Evolutionary conservation across 2,888 invertebrate species (phyloP).

Genomic region (Myopa tessellatipennis): DNA sequence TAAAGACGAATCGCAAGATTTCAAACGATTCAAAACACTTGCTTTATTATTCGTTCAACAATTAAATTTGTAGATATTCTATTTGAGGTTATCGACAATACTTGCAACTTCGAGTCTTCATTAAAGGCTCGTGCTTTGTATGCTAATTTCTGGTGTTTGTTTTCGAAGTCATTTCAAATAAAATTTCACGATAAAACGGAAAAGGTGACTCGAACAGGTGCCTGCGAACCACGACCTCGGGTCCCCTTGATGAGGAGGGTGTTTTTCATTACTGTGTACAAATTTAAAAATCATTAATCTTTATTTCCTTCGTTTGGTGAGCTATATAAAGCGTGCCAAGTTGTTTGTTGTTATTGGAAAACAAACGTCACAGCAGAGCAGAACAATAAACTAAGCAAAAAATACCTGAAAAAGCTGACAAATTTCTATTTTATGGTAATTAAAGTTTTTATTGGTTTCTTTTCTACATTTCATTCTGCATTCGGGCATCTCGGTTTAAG

Average conservation of each 20-base stretch:
- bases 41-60: neutral
- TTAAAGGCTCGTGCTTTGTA: neutral
- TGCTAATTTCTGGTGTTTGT: slow-evolving; percentile 1
- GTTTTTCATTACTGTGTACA: slow-evolving; percentile 28
- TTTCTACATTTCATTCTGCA: no score
- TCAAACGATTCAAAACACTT: neutral
- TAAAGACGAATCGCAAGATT: no score
- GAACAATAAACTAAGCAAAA: slow-evolving; percentile 15
- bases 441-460: slow-evolving; percentile 56
- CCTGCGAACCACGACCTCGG: neutral
- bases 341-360: slow-evolving; percentile 20
- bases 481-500: no score
- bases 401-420: slow-evolving; percentile 49
- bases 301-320: slow-evolving; percentile 36
- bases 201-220: neutral
- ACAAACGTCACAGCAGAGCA: neutral
- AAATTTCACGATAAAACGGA: neutral
- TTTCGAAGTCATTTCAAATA: neutral
- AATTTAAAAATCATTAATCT: slow-evolving; percentile 46
- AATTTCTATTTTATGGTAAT: slow-evolving; percentile 65
- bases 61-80: neutral
- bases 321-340: neutral
- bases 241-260: neutral
- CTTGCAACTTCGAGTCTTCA: neutral
- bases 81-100: neutral